A percentile compares a stretch with the other conserved stretches of the same genome.
Conservation (phyloP, 2,113 vertebrate species). For the Saiga tatarica region DNA sequence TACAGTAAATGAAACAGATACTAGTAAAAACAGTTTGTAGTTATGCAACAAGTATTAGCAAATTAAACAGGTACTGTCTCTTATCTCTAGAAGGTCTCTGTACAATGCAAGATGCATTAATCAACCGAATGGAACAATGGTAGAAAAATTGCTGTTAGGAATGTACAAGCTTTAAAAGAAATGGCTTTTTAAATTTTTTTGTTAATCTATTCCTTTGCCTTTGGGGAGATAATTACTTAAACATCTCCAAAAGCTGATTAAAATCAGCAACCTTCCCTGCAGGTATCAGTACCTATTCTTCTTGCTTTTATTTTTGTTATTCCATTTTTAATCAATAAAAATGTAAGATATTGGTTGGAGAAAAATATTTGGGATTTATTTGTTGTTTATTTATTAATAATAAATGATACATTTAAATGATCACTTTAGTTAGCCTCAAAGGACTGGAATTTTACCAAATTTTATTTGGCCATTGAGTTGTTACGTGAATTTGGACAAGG, state of each 20-base stretch:
- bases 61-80: background rate
- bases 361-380: constrained; percentile 7
- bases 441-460: background rate
- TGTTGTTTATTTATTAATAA: background rate
- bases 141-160: background rate
- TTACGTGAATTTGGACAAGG: background rate
- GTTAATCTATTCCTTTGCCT: background rate
- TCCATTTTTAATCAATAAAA: constrained; percentile 11
- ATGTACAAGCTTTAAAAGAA: background rate
- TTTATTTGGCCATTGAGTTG: background rate
- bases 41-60: constrained; percentile 1
- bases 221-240: constrained; percentile 20
- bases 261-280: background rate
- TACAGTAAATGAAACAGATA: background rate
- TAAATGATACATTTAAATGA: constrained; percentile 16
- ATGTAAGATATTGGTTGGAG: background rate
- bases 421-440: background rate
- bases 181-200: background rate
- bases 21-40: background rate
- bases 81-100: background rate
- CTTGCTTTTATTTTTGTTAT: background rate
- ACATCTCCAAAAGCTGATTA: background rate
- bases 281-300: background rate
- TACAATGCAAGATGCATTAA: background rate
- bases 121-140: background rate